Base-by-base conservation (phyloP, 2,888 invertebrate genomes). In the Crepidodera aurea region DNA sequence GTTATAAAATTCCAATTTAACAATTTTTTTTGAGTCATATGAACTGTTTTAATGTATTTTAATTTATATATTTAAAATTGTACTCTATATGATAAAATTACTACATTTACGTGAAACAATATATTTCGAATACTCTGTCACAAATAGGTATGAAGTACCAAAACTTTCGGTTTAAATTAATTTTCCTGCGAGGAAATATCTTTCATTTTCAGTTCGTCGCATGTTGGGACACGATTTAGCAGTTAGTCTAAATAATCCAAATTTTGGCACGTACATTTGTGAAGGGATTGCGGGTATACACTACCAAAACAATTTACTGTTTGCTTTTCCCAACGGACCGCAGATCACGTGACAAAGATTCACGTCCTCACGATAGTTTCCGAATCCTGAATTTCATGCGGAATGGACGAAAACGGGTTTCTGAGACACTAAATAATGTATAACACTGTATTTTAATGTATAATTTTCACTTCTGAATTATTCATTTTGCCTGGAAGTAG, bases 251-350 rank as follows among this genome's bases (percentile, higher is more conserved):
- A 63, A 65, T 56, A 59, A 61, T 61, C 63, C 44, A 60, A 66
- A 66, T 64, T 65, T 60, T 40, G 63, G 60, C 68, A 66, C 68
- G 68, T 64, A 62, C 55, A 39, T 59, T 60, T 65, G 53, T 54
- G 50, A 53, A 40, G 66, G 66, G 64, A 64, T 65, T 68, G 60
- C 54, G 64, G 59, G 46, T 55, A 63, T 51, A 44, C 48, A 51
- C 51, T 53, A 58, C 39, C 57, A 63, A 67, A 69, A 70, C 67
- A 67, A 65, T 69, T 57, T 64, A 64, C 58, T 70, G 69, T 70
- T 70, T 70, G 66, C 67, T 69, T 64, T 66, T 65, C 65, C 64
- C 68, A 55, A 60, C 13, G 63, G 65, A 64, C 65, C 40, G 39
- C 62, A 25, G 57, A 61, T 68, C 68, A 67, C 67, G 67, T 63